These are phyloP conservation scores for Silurus glanis DNA, from an alignment of 2,113 vertebrate genomes.

Conservation along the genomic window DNA sequence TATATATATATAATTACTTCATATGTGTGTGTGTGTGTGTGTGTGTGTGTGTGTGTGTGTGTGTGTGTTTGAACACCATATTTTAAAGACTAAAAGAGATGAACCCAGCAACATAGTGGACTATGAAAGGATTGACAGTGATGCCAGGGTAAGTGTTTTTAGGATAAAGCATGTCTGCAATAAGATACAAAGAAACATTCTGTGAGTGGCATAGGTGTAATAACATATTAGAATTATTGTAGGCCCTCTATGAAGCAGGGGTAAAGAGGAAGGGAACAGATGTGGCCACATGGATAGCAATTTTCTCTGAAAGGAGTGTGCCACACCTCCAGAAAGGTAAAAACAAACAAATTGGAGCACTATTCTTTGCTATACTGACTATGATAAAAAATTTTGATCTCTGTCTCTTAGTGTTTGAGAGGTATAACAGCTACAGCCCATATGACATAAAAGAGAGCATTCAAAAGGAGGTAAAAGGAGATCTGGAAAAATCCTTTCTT, in stretches of 20 bases:
- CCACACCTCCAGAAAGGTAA: slow-evolving; percentile 90
- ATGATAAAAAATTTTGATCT: neutral
- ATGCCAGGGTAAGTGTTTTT: slow-evolving; percentile 83
- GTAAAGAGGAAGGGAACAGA: slow-evolving; percentile 92
- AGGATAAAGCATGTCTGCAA: neutral
- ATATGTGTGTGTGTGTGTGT: neutral
- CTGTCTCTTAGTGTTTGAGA: slow-evolving; percentile 81
- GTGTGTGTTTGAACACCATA: neutral
- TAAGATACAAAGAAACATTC: neutral
- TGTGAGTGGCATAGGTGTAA: neutral
- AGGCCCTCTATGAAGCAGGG: slow-evolving; percentile 86
- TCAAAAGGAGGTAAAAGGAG: slow-evolving; percentile 90
- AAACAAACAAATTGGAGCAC: neutral
- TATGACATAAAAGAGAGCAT: slow-evolving; percentile 97
- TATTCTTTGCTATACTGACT: neutral
- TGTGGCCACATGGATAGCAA: slow-evolving; percentile 89
- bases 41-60: too few species aligned
- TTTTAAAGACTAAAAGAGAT: slow-evolving; percentile 79
- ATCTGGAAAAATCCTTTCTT: slow-evolving; percentile 88
- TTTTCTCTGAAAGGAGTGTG: slow-evolving; percentile 89
- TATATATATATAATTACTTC: too few species aligned
- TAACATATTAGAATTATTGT: neutral
- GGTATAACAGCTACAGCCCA: slow-evolving; percentile 94
- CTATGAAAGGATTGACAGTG: slow-evolving; percentile 88
- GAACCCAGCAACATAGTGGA: slow-evolving; percentile 82